Base-by-base conservation (phyloP, 2,113 vertebrate species). In the Hyla sarda region DNA sequence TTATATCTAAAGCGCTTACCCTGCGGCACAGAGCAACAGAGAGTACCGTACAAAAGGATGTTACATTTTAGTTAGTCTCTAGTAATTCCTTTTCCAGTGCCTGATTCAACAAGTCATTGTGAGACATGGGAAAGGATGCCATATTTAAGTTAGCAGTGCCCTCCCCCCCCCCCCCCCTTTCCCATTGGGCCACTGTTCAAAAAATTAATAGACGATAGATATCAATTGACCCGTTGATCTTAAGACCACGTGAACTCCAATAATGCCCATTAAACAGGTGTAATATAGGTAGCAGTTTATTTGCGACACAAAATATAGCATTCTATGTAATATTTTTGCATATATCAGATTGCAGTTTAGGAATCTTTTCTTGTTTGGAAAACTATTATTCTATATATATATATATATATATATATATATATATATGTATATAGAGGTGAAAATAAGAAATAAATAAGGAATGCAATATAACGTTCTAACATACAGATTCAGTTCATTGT, bases 251-350 rank as follows among this genome's bases (percentile, higher is more conserved):
- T 48, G 21, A 23, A 73, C 28, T 83, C 41, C 54, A 83, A 58
- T 84, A 58, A 84, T 30, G 6, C 41, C 28, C 71, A 30, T 47
- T 16, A 19, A 3, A 30, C 37, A 47, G 25, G 25, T 30, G 23
- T 58, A 32, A 86, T 30, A 76, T 71, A 81, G 28, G 47, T 28
- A 69, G 32, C 48, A 54, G 62, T 86, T 86, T 86, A 86, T 86
- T 86, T 80, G 67, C 56, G 52, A 73, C 48, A 86, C 28, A 58
- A 50, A 41, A 86, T 52, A 77, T 82, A 67, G 37, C 19, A 28
- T 62, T 41, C 45, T 28, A 47, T 45, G 12, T 81, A 14, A 30
- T 58, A 62, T 87, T 82, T 54, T 52, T 80, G 30, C 62, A 79
- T 79, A 79, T 71, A 71, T 80, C 30, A 23, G 71, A 47, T 78